These are phyloP conservation scores for Sebastolobus altivelis DNA, from an alignment of 2,797 vertebrate species.

Conservation along the genomic window DNA sequence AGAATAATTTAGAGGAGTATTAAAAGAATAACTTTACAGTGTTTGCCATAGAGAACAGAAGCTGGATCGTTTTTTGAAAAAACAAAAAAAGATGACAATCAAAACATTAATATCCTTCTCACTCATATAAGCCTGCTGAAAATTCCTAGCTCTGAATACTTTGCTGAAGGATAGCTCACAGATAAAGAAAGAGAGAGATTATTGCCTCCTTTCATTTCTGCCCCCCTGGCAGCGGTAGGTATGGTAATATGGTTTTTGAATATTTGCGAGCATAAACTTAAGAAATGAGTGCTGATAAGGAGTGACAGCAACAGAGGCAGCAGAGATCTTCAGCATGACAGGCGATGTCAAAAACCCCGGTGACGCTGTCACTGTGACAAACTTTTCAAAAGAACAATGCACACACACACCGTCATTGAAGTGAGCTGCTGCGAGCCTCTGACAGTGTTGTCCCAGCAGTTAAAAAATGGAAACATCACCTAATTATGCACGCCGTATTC, in stretches of 20 bases:
- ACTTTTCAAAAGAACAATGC: constrained; percentile 87
- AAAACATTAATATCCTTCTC: constrained; percentile 88
- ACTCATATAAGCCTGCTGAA: constrained; percentile 83
- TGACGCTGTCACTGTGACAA: constrained; percentile 88
- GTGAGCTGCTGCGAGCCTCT: constrained; percentile 80
- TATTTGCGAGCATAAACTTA: constrained; percentile 87
- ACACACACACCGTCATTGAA: constrained; percentile 77
- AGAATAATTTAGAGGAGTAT: constrained; percentile 83
- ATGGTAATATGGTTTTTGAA: constrained; percentile 87
- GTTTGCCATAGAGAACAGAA: constrained; percentile 81
- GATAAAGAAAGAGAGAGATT: constrained; percentile 87
- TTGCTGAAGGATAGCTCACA: constrained; percentile 87
- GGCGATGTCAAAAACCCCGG: constrained; percentile 86
- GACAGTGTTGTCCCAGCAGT: constrained; percentile 81
- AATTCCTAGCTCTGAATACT: constrained; percentile 82
- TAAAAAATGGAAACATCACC: constrained; percentile 79
- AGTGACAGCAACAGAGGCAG: constrained; percentile 87
- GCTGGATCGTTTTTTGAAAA: constrained; percentile 72
- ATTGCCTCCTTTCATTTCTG: constrained; percentile 86
- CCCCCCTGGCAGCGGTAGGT: constrained; percentile 82
- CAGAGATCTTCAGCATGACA: constrained; percentile 86
- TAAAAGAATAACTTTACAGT: constrained; percentile 83
- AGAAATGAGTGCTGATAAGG: constrained; percentile 88
- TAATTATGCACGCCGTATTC: constrained; percentile 77
- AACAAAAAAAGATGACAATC: constrained; percentile 84